A percentile compares a stretch with the other conserved stretches of the same genome.
Evolutionary conservation across 2,113 vertebrate species (phyloP).

Genomic region (Recurvirostra avosetta): DNA sequence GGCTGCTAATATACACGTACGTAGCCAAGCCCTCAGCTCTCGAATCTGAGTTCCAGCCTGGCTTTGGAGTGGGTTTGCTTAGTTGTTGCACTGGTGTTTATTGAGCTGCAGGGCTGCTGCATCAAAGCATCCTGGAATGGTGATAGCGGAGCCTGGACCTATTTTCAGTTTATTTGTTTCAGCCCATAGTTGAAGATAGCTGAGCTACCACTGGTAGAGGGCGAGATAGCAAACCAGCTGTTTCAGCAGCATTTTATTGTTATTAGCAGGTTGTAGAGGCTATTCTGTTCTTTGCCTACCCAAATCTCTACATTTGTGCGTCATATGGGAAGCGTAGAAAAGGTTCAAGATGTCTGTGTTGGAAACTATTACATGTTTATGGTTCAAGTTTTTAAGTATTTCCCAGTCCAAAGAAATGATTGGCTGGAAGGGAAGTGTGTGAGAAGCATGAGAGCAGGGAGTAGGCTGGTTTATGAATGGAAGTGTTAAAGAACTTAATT

Average conservation of each 20-base stretch:
- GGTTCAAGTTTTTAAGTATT: neutral
- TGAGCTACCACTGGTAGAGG: neutral
- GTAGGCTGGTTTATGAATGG: neutral
- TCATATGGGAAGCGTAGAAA: neutral
- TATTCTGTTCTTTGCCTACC: neutral
- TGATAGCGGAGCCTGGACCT: neutral
- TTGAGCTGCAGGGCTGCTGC: neutral
- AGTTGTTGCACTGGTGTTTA: accelerated
- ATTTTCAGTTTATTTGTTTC: neutral
- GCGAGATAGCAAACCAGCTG: neutral
- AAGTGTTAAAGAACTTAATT: neutral
- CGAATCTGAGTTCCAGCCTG: neutral
- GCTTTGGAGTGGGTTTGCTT: neutral
- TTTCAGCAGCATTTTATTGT: neutral
- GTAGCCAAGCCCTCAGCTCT: neutral
- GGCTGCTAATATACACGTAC: accelerated
- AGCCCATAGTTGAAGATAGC: neutral
- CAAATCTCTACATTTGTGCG: neutral
- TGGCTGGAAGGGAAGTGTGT: neutral
- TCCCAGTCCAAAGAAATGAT: neutral
- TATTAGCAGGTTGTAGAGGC: neutral
- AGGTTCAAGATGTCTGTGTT: neutral
- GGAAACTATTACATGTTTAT: neutral
- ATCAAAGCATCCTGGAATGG: neutral
- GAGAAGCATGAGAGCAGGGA: neutral